Conservation (phyloP, 2,888 invertebrate genomes). For the Plebejus melissa region DNA sequence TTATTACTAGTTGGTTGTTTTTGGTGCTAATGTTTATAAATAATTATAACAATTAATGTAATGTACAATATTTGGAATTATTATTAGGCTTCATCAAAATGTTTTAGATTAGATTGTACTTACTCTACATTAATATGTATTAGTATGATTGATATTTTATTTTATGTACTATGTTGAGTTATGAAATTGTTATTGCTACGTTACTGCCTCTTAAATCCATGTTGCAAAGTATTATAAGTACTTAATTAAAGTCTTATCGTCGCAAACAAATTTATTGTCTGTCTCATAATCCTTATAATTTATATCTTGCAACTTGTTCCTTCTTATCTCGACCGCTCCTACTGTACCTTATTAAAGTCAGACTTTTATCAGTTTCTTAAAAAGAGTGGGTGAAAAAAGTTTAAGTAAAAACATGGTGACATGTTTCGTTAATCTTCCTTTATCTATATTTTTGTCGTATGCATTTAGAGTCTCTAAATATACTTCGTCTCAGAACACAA, state of each 20-base stretch:
- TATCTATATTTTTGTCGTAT: slow-evolving; percentile 28
- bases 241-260: slow-evolving; percentile 38
- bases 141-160: not conserved
- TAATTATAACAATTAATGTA: not conserved
- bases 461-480: slow-evolving; percentile 26
- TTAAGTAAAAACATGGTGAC: slow-evolving; percentile 34
- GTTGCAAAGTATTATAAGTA: slow-evolving; percentile 10
- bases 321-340: slow-evolving; percentile 55
- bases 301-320: slow-evolving; percentile 46
- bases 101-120: not conserved
- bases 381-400: slow-evolving; percentile 35
- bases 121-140: too few relatives aligned
- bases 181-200: too few relatives aligned
- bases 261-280: slow-evolving; percentile 47
- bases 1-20: slow-evolving; percentile 31
- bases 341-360: slow-evolving; percentile 45
- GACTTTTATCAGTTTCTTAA: slow-evolving; percentile 43
- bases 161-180: not conserved
- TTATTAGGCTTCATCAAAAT: not conserved
- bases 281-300: slow-evolving; percentile 53
- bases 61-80: not conserved
- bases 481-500: not conserved
- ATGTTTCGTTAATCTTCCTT: slow-evolving; percentile 28
- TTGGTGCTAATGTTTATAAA: not conserved
- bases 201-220: not conserved